Percentiles rank a stretch among this genome's conserved stretches.
These are phyloP conservation scores for Carposina sasakii DNA, from an alignment of 1,140 invertebrate genomes.

Conservation along the genomic window DNA sequence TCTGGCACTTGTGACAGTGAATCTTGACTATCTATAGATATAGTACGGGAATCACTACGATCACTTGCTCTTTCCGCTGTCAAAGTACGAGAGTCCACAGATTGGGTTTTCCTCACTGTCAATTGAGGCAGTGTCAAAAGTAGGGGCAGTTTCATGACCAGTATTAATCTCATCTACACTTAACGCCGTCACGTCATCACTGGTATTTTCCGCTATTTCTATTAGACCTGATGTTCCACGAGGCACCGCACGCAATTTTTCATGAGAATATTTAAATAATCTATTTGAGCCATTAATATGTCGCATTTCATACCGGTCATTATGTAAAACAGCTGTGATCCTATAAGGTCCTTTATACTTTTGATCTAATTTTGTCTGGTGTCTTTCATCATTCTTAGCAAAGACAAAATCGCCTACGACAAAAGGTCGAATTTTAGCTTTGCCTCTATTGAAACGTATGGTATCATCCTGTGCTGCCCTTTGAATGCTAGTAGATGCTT, in stretches of 20 bases:
- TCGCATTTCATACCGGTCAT: conserved; percentile 9
- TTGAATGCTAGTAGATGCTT: conserved; percentile 2
- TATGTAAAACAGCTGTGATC: conserved; percentile 3
- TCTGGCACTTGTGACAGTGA: background rate
- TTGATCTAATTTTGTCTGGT: conserved; percentile 10
- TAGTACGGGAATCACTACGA: background rate
- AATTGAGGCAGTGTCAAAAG: background rate
- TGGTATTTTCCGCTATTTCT: conserved; percentile 1
- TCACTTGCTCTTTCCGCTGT: background rate
- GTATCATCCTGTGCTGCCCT: background rate
- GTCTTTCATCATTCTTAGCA: conserved; percentile 6
- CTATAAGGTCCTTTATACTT: conserved; percentile 11
- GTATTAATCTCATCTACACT: background rate
- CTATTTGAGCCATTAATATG: conserved; percentile 8
- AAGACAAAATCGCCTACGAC: conserved; percentile 10
- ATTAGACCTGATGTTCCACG: background rate
- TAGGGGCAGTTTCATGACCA: background rate
- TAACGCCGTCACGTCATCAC: conserved; percentile 9
- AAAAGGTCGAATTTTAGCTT: conserved; percentile 4
- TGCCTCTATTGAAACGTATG: conserved; percentile 8
- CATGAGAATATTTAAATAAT: conserved; percentile 10
- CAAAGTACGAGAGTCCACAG: background rate
- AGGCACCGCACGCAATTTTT: conserved; percentile 8
- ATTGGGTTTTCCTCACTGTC: background rate
- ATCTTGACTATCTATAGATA: background rate